A percentile compares a stretch with the other conserved stretches of the same genome.
Evolutionary conservation across 2,888 invertebrate species (phyloP).

Genomic region (Ophion slaviceki): DNA sequence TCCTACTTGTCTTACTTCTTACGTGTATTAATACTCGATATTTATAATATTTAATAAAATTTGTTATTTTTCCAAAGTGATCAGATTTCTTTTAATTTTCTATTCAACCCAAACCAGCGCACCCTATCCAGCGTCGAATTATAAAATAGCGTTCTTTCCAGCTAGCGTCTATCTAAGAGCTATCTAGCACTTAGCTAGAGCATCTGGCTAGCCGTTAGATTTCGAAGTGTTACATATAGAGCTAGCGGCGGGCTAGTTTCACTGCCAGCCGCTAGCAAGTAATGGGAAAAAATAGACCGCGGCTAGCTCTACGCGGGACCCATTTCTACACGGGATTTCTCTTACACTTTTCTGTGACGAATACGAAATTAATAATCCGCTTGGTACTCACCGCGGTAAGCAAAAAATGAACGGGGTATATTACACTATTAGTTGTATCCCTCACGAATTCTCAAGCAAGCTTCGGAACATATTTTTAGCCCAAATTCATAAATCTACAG

Average conservation of each 20-base stretch:
- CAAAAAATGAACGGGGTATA: constrained; percentile 66
- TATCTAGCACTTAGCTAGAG: constrained; percentile 23
- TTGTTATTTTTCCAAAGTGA: constrained; percentile 1
- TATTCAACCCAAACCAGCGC: neutral
- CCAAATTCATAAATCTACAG: constrained; percentile 68
- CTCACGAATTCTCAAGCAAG: constrained; percentile 62
- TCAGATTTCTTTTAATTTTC: too few species aligned
- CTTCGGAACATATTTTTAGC: constrained; percentile 71
- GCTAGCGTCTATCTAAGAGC: neutral
- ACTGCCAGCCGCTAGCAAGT: constrained; percentile 18
- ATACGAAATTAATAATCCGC: constrained; percentile 63
- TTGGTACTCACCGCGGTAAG: constrained; percentile 61
- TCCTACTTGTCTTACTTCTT: too few species aligned
- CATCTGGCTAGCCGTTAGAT: constrained; percentile 11
- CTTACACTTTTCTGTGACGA: constrained; percentile 66
- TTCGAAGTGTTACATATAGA: neutral
- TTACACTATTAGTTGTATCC: constrained; percentile 64
- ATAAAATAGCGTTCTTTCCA: neutral
- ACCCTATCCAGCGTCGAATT: constrained; percentile 9
- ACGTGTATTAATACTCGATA: too few species aligned
- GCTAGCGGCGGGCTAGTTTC: constrained; percentile 8
- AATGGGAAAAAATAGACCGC: neutral
- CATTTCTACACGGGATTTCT: constrained; percentile 51
- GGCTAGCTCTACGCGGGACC: constrained; percentile 11
- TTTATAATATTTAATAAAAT: neutral